phyloP scores from a whole-genome alignment of 2,113 vertebrate species.

The Tauraco erythrolophus region DNA sequence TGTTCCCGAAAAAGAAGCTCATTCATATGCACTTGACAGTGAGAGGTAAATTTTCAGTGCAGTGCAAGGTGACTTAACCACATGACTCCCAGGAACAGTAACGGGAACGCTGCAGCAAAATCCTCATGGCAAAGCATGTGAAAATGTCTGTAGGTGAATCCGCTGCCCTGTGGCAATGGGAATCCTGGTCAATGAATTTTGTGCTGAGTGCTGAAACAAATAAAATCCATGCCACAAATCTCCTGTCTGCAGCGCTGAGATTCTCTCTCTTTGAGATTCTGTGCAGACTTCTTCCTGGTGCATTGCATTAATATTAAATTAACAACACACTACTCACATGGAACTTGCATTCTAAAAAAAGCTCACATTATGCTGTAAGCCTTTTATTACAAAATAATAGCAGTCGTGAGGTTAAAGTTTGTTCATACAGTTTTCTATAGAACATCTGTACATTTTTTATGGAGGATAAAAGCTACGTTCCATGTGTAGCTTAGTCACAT shows the following conservation, averaged over 20 bases:
- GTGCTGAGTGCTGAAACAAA: background rate
- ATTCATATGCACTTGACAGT: constrained; percentile 43
- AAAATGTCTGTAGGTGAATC: background rate
- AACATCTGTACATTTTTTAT: constrained; percentile 71
- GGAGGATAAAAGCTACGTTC: constrained; percentile 62
- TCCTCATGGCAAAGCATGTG: background rate
- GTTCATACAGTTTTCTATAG: constrained; percentile 68
- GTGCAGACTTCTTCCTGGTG: constrained; percentile 63
- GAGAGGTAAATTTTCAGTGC: constrained; percentile 50
- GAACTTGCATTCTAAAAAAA: constrained; percentile 76
- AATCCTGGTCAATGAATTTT: constrained; percentile 38
- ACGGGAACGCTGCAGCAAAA: background rate
- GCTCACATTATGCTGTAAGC: constrained; percentile 76
- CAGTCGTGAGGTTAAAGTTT: constrained; percentile 77
- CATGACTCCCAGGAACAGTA: constrained; percentile 13
- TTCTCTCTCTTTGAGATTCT: constrained; percentile 64
- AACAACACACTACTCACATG: constrained; percentile 70
- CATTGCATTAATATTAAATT: constrained; percentile 77
- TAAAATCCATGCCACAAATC: constrained; percentile 4
- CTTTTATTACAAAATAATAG: constrained; percentile 79
- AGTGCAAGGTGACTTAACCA: constrained; percentile 41
- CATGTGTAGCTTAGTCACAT: constrained; percentile 64
- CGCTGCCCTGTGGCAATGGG: background rate
- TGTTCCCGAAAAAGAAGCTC: constrained; percentile 53
- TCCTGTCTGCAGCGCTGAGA: constrained; percentile 26